These are phyloP conservation scores for Ophioninae sp. DNA, from an alignment of 2,888 invertebrate genomes.

Conservation along the genomic window DNA sequence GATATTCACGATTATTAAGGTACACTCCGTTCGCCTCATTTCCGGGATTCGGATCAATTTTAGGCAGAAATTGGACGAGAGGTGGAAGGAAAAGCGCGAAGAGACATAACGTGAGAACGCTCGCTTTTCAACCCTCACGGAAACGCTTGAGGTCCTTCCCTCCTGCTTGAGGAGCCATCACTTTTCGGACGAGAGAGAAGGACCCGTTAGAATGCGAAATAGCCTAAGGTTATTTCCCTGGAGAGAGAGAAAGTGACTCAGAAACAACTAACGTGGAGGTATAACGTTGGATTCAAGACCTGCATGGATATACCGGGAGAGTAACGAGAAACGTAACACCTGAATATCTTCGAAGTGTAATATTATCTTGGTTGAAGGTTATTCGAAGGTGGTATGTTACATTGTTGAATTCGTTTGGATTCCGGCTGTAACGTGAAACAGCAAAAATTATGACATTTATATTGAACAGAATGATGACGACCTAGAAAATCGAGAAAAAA, in stretches of 20 bases:
- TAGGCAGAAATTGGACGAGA: no score
- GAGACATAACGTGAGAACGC: constrained; percentile 28
- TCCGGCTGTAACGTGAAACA: no score
- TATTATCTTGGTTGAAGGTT: no score
- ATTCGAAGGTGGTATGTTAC: no score
- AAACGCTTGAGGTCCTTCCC: constrained; percentile 21
- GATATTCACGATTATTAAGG: no score
- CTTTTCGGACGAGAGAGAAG: constrained; percentile 44
- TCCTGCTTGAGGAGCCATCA: constrained; percentile 34
- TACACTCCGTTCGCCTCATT: no score
- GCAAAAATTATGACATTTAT: no score
- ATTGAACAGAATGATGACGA: no score
- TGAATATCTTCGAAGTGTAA: no score
- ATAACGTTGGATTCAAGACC: constrained; percentile 6
- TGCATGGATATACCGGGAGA: constrained; percentile 10
- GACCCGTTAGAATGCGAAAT: constrained; percentile 64
- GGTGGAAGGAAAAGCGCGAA: neutral
- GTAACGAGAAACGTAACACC: no score
- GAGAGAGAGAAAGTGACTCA: constrained; percentile 61
- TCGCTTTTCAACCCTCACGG: constrained; percentile 22
- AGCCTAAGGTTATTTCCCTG: constrained; percentile 71
- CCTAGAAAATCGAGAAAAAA: no score
- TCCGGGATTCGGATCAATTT: neutral
- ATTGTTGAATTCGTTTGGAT: no score
- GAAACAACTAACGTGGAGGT: constrained; percentile 36